These are phyloP conservation scores for Sapajus apella DNA, from an alignment of 2,113 vertebrate species.

Conservation along the genomic window DNA sequence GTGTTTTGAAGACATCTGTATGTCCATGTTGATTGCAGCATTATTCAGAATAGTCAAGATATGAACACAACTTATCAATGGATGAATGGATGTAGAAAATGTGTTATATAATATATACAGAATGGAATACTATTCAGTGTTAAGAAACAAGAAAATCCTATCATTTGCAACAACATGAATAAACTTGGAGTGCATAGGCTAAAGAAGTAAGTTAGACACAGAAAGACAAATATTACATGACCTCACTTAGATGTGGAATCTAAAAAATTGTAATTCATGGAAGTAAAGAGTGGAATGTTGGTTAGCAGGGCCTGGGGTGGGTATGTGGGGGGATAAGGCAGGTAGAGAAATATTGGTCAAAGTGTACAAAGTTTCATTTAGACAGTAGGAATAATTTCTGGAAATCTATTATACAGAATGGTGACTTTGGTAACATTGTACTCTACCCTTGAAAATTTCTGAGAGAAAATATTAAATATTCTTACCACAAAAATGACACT, in stretches of 20 bases:
- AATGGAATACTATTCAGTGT: neutral
- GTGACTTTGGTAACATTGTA: neutral
- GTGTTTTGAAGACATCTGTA: too few relatives aligned
- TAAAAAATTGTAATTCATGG: neutral
- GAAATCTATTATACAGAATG: neutral
- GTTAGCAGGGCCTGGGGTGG: neutral
- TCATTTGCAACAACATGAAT: neutral
- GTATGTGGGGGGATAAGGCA: too few relatives aligned
- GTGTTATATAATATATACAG: neutral
- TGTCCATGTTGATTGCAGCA: too few relatives aligned
- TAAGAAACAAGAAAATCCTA: neutral
- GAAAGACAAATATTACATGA: neutral
- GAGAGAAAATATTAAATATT: neutral
- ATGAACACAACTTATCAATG: too few relatives aligned
- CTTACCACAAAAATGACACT: neutral
- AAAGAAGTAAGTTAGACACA: neutral
- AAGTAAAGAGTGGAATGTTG: neutral
- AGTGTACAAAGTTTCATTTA: neutral
- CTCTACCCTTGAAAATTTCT: neutral
- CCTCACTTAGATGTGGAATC: neutral
- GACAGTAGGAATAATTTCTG: neutral
- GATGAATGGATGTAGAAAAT: too few relatives aligned
- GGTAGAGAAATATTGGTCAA: too few relatives aligned
- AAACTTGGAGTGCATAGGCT: neutral
- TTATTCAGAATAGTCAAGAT: too few relatives aligned